Evolutionary conservation across 2,888 invertebrate genomes (phyloP).

Genomic region (Xestia sexstrigata): DNA sequence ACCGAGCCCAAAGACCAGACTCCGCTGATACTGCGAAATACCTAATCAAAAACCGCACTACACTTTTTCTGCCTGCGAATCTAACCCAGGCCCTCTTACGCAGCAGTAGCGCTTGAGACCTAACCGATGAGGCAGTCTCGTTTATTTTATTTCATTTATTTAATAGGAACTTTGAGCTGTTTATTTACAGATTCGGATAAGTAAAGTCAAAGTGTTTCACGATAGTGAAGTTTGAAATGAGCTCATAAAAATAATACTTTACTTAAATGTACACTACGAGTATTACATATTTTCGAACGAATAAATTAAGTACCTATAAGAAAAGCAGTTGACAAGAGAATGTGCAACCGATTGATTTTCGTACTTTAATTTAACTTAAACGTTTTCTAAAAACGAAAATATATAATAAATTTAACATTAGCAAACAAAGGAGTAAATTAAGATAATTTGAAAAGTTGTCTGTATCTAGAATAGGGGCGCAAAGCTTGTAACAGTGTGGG

Average conservation of each 20-base stretch:
- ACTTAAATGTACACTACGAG: neutral
- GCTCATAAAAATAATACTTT: neutral
- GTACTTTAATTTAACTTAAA: neutral
- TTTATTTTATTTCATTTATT: too few relatives aligned
- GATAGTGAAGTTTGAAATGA: neutral
- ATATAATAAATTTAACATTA: neutral
- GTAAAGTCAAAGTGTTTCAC: neutral
- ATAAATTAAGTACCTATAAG: neutral
- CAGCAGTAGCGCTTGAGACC: neutral
- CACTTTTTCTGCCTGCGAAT: neutral
- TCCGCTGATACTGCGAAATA: neutral
- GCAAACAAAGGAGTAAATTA: neutral
- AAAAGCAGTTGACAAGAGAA: neutral
- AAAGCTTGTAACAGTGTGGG: slow-evolving; percentile 13
- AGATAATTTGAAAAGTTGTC: neutral
- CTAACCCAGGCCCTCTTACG: neutral
- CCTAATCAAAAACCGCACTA: neutral
- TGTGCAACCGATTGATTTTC: neutral
- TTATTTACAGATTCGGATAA: neutral
- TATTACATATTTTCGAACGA: neutral
- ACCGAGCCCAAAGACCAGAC: neutral
- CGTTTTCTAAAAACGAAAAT: neutral
- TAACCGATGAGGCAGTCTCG: neutral
- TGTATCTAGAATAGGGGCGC: slow-evolving; percentile 36
- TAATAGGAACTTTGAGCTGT: neutral